These are phyloP conservation scores for Ardeotis arabs DNA, from an alignment of 2,113 vertebrate species.

Conservation along the genomic window DNA sequence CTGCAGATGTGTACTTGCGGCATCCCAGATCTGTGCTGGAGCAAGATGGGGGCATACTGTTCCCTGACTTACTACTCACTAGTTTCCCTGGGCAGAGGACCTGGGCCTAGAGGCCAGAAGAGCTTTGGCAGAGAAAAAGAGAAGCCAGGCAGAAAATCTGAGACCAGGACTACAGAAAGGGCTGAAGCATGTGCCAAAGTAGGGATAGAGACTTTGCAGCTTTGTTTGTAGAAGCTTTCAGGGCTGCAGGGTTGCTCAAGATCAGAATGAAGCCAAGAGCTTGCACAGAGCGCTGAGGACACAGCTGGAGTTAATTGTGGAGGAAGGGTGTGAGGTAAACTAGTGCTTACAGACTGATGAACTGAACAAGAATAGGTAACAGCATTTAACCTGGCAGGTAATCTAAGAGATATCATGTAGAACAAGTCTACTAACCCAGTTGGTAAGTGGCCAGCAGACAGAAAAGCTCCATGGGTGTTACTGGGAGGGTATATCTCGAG, in stretches of 20 bases:
- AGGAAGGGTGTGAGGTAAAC: background rate
- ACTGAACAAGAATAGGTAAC: background rate
- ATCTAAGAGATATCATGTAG: rapidly evolving
- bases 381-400: background rate
- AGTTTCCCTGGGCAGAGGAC: background rate
- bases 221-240: background rate
- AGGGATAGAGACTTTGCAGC: background rate
- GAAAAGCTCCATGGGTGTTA: background rate
- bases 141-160: background rate
- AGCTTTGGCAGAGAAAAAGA: background rate
- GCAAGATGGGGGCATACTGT: background rate
- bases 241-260: background rate
- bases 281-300: background rate
- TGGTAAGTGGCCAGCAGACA: background rate
- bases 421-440: background rate
- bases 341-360: background rate
- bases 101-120: background rate
- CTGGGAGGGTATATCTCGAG: background rate
- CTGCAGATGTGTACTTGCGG: background rate
- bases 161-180: background rate
- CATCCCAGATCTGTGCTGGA: background rate
- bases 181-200: background rate
- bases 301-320: background rate
- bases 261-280: background rate
- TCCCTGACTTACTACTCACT: background rate